Evolutionary conservation across 1,140 invertebrate species (phyloP), one percentile per base, ranked within the genome.

Genomic region (Magallana angulata): DNA sequence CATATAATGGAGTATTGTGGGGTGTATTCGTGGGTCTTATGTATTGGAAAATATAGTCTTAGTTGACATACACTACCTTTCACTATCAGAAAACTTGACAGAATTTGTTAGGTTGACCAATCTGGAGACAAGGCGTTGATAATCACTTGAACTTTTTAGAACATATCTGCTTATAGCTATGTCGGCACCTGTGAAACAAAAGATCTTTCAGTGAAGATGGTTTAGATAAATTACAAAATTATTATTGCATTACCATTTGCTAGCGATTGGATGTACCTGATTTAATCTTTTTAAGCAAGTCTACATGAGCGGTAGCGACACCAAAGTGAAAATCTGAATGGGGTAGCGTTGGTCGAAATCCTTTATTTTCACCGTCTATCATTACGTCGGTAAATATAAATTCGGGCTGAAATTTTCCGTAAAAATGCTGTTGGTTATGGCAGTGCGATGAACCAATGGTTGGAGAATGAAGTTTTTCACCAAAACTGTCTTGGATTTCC

Each of bases 391-490:
- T 48, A 62, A 36, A n/a, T 7, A 62, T 36, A 84, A 30, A 59
- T 57, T 82, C 56, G 16, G 57, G 56, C 30, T 84, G 82, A 36
- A 60, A 84, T 62, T 84, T 84, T 5, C 82, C 82, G 18, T 84
- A 84, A 36, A 84, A 84, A 60, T 84, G n/a, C 30, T 60, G 82
- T 60, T 84, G 82, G 59, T 84, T 84, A 9, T n/a, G 14, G 14
- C 82, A 84, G 7, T 24, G 3, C 24, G 82, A 84, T 6, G 82
- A 60, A 11, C 82, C 82, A 14, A 14, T 48, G 9, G 57, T 59
- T 36, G 57, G 57, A 9, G 82, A 84, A 24, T 84, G 58, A 24
- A 58, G 58, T 18, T 84, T 58, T 62, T 48, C 36, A 48, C 82
- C 82, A 14, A 24, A 48, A 62, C 59, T 84, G 56, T 84, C 82